Conservation (phyloP, 2,888 invertebrate species). For the Melipona bicolor region DNA sequence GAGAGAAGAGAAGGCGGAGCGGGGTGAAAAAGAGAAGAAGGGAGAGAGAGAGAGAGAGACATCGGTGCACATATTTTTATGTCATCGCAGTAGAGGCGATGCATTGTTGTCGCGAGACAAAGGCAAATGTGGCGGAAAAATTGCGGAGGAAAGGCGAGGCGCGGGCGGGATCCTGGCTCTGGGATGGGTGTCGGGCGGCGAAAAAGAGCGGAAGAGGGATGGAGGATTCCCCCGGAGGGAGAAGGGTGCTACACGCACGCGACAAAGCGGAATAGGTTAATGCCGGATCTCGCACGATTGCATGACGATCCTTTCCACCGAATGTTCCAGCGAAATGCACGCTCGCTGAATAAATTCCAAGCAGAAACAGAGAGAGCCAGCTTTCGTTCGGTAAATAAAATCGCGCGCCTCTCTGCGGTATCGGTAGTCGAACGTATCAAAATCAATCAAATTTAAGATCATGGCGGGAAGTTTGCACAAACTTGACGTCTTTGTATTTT, state of each 20-base stretch:
- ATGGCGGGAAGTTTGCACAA: too few relatives aligned
- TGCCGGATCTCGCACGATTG: constrained; percentile 76
- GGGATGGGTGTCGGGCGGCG: constrained; percentile 64
- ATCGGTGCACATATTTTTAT: constrained; percentile 82
- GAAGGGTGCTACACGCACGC: constrained; percentile 64
- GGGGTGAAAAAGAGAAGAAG: not conserved
- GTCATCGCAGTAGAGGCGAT: constrained; percentile 81
- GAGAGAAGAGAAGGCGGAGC: constrained; percentile 24
- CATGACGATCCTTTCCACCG: constrained; percentile 70
- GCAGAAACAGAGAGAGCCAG: constrained; percentile 23
- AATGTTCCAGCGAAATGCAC: constrained; percentile 59
- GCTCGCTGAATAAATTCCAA: constrained; percentile 51
- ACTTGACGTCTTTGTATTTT: too few relatives aligned
- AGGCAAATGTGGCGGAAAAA: constrained; percentile 83
- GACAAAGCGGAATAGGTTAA: constrained; percentile 79
- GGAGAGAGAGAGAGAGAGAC: constrained; percentile 55
- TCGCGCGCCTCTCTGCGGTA: not conserved
- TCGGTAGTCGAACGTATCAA: not conserved
- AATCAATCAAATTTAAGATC: too few relatives aligned
- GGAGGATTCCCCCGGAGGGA: constrained; percentile 50
- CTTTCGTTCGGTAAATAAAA: constrained; percentile 21
- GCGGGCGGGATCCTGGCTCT: constrained; percentile 65
- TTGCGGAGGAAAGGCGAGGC: constrained; percentile 79
- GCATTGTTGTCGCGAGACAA: constrained; percentile 85
- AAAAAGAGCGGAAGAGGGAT: constrained; percentile 60